Conservation (phyloP, 1,140 invertebrate genomes). For the Coenobita brevimanus region DNA sequence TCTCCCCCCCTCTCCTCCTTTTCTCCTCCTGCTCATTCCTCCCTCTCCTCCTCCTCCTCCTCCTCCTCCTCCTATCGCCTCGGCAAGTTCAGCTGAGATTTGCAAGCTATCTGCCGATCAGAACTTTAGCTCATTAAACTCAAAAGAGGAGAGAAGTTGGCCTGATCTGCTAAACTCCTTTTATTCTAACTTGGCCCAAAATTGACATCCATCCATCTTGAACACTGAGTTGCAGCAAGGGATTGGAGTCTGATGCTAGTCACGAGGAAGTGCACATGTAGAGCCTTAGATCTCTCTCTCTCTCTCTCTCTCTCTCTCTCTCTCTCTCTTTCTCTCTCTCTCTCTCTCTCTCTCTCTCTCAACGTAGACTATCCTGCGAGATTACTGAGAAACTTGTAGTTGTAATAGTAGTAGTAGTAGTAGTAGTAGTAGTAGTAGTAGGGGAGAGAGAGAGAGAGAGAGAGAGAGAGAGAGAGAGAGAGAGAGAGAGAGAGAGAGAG, state of each 20-base stretch:
- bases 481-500: slow-evolving; percentile 20
- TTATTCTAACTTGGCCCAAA: neutral
- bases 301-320: slow-evolving; percentile 26
- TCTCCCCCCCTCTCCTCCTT: neutral
- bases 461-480: slow-evolving; percentile 21
- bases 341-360: slow-evolving; percentile 25
- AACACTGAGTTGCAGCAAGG: no score
- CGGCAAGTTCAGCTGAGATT: no score
- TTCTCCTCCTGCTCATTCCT: neutral
- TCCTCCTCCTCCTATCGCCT: neutral
- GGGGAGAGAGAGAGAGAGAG: neutral
- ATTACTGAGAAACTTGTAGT: no score
- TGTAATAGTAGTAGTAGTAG: neutral
- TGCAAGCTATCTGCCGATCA: no score
- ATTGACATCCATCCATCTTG: no score
- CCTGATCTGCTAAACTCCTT: no score
- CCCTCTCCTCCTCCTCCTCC: neutral
- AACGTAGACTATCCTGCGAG: no score
- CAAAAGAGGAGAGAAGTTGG: no score
- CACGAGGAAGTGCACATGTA: no score
- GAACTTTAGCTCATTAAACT: no score
- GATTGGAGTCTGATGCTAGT: no score
- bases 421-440: neutral
- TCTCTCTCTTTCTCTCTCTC: slow-evolving; percentile 21
- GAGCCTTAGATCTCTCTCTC: neutral